Evolutionary conservation across 1,140 invertebrate species (phyloP).

Genomic region (Acromyrmex charruanus): DNA sequence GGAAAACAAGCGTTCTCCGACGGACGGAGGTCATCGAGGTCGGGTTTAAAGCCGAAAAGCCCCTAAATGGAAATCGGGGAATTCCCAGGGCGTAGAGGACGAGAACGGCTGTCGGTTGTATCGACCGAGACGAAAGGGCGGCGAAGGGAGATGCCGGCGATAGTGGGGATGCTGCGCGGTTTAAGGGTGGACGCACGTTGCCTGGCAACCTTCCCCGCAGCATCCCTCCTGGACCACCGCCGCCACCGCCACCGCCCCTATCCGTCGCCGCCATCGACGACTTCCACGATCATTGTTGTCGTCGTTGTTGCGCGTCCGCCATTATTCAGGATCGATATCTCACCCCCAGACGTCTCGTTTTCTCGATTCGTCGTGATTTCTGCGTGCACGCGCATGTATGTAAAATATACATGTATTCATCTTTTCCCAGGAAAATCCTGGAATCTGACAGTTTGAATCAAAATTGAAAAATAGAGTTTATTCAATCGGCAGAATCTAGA

Average conservation of each 20-base stretch:
- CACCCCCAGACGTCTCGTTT: conserved; percentile 81
- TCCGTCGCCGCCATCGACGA: conserved; percentile 45
- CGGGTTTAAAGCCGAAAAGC: conserved; percentile 78
- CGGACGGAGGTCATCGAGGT: conserved; percentile 4
- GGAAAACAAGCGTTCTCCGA: conserved; percentile 64
- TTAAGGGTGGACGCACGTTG: conserved; percentile 86
- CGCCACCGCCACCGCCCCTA: conserved; percentile 57
- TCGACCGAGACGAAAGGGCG: conserved; percentile 79
- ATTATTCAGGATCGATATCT: conserved; percentile 84
- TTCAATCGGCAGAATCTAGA: neutral
- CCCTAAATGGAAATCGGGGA: conserved; percentile 83
- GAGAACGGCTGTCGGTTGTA: conserved; percentile 81
- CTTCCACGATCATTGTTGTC: conserved; percentile 61
- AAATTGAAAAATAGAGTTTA: neutral
- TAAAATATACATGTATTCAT: neutral
- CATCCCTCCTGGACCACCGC: conserved; percentile 78
- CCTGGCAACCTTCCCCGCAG: conserved; percentile 82
- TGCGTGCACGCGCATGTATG: too few species aligned
- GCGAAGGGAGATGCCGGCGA: conserved; percentile 68
- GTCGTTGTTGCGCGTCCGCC: conserved; percentile 70
- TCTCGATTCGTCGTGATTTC: conserved; percentile 58
- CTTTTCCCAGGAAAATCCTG: conserved; percentile 34
- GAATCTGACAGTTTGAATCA: neutral
- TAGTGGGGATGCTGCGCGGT: conserved; percentile 81
- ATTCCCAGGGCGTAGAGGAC: conserved; percentile 82